A percentile compares a stretch with the other conserved stretches of the same genome.
phyloP scores from a whole-genome alignment of 2,797 vertebrate species.

The Buceros bicornis region DNA sequence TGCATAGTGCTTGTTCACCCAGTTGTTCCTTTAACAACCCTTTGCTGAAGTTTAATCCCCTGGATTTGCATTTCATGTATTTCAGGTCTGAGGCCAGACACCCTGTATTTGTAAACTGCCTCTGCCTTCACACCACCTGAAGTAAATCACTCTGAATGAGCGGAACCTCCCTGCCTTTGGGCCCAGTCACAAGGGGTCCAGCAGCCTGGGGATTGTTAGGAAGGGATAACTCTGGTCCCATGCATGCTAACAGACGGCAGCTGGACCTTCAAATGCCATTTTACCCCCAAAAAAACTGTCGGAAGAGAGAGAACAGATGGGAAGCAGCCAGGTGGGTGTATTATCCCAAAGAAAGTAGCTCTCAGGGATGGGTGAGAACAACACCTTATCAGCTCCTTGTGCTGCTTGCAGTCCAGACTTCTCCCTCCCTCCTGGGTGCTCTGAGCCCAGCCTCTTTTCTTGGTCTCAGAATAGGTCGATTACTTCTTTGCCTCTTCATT shows the following conservation, averaged over 20 bases:
- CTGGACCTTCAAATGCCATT: neutral
- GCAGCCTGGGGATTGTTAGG: neutral
- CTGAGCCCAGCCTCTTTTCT: neutral
- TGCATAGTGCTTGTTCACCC: neutral
- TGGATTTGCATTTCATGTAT: neutral
- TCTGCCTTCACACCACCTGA: neutral
- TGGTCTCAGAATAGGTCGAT: neutral
- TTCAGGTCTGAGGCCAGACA: neutral
- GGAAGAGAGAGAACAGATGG: neutral
- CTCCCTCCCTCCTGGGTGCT: neutral
- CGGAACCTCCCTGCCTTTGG: neutral
- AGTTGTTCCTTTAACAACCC: neutral
- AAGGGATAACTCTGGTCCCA: fast-evolving
- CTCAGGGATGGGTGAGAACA: neutral
- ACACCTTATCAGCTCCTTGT: neutral
- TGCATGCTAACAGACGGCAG: neutral
- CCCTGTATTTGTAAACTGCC: neutral
- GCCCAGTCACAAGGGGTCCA: fast-evolving
- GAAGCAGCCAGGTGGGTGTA: neutral
- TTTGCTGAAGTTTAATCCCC: constrained; percentile 3
- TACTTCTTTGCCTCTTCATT: neutral
- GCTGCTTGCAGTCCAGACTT: neutral
- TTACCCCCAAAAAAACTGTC: neutral
- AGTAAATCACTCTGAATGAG: neutral
- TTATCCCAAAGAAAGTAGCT: neutral